phyloP scores from a whole-genome alignment of 2,888 invertebrate genomes.

The Heteropelma amictum region DNA sequence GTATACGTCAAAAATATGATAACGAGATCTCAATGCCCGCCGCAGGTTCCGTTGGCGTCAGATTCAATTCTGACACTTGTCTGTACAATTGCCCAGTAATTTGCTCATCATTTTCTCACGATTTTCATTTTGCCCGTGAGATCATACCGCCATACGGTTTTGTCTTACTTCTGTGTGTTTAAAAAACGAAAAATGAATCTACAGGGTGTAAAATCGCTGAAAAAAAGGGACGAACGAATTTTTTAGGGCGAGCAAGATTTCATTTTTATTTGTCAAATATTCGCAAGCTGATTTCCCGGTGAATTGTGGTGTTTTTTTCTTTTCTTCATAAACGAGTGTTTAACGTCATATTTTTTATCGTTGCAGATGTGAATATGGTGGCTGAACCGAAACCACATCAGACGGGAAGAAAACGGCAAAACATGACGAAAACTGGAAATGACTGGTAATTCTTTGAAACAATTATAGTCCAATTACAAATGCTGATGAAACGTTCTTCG shows the following conservation, averaged over 20 bases:
- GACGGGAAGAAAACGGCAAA: slow-evolving; percentile 84
- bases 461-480: too few relatives aligned
- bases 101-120: neutral
- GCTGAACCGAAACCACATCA: slow-evolving; percentile 87
- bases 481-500: neutral
- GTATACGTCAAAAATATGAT: slow-evolving; percentile 12
- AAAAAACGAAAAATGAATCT: too few relatives aligned
- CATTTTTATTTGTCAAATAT: too few relatives aligned
- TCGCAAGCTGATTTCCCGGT: too few relatives aligned
- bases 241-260: too few relatives aligned
- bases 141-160: neutral
- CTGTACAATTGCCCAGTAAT: too few relatives aligned
- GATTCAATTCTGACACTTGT: neutral
- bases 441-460: slow-evolving; percentile 83
- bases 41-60: neutral
- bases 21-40: slow-evolving; percentile 3
- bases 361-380: slow-evolving; percentile 87
- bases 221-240: too few relatives aligned
- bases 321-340: neutral
- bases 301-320: too few relatives aligned
- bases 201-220: too few relatives aligned
- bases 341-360: neutral
- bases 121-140: neutral
- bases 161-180: neutral
- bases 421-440: slow-evolving; percentile 84